phyloP scores from a whole-genome alignment of 2,888 invertebrate species.

The Drosophila percnosoma region DNA sequence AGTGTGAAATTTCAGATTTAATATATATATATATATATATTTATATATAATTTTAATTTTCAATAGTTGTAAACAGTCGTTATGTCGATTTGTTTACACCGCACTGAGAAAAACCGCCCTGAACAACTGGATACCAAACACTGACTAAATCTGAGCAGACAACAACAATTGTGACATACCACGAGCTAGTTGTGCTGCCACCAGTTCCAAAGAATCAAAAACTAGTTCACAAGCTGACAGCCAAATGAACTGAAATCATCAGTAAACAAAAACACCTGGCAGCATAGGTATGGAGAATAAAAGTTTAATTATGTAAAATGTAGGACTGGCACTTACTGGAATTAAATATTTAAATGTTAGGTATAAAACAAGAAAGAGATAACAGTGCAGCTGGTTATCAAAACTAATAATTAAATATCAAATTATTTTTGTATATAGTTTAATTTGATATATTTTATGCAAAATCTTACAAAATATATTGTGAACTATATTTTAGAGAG shows the following conservation, averaged over 20 bases:
- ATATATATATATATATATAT: constrained; percentile 4
- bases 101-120: constrained; percentile 31
- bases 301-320: not conserved
- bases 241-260: constrained; percentile 1
- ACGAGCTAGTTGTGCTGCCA: constrained; percentile 10
- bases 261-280: constrained; percentile 2
- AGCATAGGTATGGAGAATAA: constrained; percentile 8
- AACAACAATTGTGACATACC: constrained; percentile 43
- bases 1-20: not conserved
- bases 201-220: constrained; percentile 13
- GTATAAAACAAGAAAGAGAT: not conserved
- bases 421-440: not conserved
- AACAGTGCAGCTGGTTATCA: not conserved
- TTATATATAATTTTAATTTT: constrained; percentile 13
- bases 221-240: constrained; percentile 17
- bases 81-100: constrained; percentile 63
- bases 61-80: constrained; percentile 30
- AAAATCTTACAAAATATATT: not conserved
- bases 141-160: constrained; percentile 48
- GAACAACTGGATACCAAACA: constrained; percentile 55
- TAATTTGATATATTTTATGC: not conserved
- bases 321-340: not conserved
- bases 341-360: not conserved
- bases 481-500: not conserved
- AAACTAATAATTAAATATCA: not conserved